Percentiles rank a stretch among this genome's conserved stretches.
Conservation (phyloP, 37 sponge, comb jelly and placozoan genomes). For the Beroe forskalii region DNA sequence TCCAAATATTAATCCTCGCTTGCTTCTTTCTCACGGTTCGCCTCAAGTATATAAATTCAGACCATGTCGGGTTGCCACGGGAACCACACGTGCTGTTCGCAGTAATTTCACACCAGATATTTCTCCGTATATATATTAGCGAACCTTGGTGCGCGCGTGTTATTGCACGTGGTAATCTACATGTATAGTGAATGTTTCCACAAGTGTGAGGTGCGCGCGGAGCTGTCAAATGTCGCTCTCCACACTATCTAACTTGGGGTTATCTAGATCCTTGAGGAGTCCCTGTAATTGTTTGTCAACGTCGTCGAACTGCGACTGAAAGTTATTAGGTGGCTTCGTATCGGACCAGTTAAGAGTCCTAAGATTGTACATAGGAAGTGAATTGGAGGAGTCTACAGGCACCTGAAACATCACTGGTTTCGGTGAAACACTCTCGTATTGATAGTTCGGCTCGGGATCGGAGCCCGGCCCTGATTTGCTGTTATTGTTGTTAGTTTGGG, state of each 20-base stretch:
- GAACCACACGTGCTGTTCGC: neutral
- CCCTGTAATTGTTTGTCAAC: conserved; percentile 62
- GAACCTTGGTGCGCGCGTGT: too few species aligned
- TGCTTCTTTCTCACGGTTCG: too few species aligned
- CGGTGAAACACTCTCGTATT: conserved; percentile 25
- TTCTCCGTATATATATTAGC: too few species aligned
- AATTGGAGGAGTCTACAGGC: conserved; percentile 41
- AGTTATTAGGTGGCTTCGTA: conserved; percentile 15
- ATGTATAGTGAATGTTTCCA: too few species aligned
- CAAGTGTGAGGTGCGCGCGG: too few species aligned
- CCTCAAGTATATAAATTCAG: too few species aligned
- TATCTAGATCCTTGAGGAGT: conserved; percentile 26
- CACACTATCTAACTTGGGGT: conserved; percentile 15
- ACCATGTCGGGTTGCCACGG: neutral
- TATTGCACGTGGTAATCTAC: too few species aligned
- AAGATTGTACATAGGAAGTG: conserved; percentile 60
- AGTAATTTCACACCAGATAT: too few species aligned
- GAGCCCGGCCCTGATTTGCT: neutral
- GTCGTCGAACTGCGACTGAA: conserved; percentile 63
- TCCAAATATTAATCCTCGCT: neutral
- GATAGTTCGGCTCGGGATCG: neutral
- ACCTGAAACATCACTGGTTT: conserved; percentile 53
- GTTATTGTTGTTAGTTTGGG: neutral
- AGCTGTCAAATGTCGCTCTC: conserved; percentile 61
- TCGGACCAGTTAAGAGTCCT: conserved; percentile 50